A percentile compares a stretch with the other conserved stretches of the same genome.
Conservation (phyloP, 2,113 vertebrate genomes). For the Rhinopomastus cyanomelas region DNA sequence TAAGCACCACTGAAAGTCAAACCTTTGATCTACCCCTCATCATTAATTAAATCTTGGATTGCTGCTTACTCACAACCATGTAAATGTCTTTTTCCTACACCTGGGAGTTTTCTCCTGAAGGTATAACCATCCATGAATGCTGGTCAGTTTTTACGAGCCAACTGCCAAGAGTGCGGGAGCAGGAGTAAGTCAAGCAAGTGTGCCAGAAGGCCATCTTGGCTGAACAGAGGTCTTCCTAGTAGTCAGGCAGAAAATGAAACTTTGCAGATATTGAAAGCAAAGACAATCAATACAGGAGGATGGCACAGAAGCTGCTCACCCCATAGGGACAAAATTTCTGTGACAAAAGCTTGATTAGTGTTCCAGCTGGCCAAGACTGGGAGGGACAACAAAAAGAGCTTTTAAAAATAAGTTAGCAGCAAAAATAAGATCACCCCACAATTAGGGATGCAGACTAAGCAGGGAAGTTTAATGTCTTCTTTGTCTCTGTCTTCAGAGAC, state of each 20-base stretch:
- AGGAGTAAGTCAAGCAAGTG: neutral
- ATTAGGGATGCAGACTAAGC: neutral
- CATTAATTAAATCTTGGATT: too few relatives aligned
- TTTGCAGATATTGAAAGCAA: neutral
- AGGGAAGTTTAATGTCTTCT: neutral
- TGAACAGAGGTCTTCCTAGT: neutral
- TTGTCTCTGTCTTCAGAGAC: neutral
- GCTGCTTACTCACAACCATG: too few relatives aligned
- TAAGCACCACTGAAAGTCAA: too few relatives aligned
- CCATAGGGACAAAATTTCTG: neutral
- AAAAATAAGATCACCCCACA: neutral
- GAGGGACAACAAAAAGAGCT: neutral
- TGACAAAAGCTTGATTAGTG: neutral
- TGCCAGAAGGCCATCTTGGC: neutral
- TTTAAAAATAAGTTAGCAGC: neutral
- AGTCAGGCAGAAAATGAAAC: neutral
- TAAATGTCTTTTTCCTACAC: too few relatives aligned
- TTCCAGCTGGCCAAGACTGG: neutral
- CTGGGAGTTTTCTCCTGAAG: neutral
- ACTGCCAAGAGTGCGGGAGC: neutral
- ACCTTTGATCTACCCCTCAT: too few relatives aligned
- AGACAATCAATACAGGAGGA: neutral
- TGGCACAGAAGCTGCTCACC: neutral
- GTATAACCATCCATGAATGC: neutral
- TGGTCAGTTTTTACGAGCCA: neutral